A percentile compares a stretch with the other conserved stretches of the same genome.
These are phyloP conservation scores for Halcyon chelicuti DNA, from an alignment of 2,797 vertebrate species.

Conservation along the genomic window DNA sequence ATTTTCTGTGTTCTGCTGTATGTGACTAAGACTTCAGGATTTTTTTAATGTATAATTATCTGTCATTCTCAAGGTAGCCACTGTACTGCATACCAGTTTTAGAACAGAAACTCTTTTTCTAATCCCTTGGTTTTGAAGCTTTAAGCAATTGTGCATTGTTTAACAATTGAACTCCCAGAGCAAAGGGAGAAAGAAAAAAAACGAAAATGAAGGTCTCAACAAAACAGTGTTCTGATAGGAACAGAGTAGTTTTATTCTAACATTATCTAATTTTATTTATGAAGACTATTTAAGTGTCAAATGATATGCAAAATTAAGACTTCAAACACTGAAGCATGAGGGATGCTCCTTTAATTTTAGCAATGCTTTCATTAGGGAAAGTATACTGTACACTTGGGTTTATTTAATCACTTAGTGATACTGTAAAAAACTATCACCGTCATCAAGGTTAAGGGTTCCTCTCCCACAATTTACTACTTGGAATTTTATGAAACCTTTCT, in stretches of 20 bases:
- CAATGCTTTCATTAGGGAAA: background rate
- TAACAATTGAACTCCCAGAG: background rate
- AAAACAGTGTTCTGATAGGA: background rate
- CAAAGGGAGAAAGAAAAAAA: background rate
- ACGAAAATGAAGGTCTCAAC: background rate
- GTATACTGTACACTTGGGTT: background rate
- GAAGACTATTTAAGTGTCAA: background rate
- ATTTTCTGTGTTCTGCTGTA: background rate
- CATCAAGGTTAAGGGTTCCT: background rate
- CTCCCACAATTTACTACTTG: background rate
- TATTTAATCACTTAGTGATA: slow-evolving; percentile 19
- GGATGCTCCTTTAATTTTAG: background rate
- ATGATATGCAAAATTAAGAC: background rate
- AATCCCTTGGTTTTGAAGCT: background rate
- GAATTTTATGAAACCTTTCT: slow-evolving; percentile 15
- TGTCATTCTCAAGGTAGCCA: background rate
- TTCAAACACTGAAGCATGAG: background rate
- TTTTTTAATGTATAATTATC: background rate
- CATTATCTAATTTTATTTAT: background rate
- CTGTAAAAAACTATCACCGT: background rate
- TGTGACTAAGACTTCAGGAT: background rate
- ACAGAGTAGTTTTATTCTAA: background rate
- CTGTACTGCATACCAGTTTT: background rate
- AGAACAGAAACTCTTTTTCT: background rate
- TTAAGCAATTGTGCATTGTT: background rate